phyloP scores from a whole-genome alignment of 2,797 vertebrate species.

The Cephalopachus bancanus region DNA sequence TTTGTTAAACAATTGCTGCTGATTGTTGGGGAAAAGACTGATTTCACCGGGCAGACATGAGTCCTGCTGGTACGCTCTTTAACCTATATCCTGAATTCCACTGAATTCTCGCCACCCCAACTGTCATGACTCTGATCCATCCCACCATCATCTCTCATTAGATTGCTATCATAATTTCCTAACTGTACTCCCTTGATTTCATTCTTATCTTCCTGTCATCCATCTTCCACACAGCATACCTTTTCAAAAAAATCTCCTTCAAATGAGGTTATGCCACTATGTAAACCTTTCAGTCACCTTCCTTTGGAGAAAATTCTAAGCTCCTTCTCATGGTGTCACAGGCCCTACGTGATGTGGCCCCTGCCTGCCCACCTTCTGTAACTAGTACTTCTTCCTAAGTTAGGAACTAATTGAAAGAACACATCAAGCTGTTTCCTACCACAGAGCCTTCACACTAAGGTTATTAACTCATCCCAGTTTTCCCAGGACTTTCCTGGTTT shows the following conservation, averaged over 20 bases:
- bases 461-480: neutral
- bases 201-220: neutral
- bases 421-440: constrained; percentile 13
- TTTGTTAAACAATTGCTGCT: neutral
- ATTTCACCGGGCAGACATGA: neutral
- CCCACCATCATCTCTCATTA: neutral
- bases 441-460: neutral
- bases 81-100: neutral
- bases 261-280: neutral
- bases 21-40: neutral
- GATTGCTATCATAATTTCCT: neutral
- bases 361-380: neutral
- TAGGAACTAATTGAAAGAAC: neutral
- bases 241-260: neutral
- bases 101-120: neutral
- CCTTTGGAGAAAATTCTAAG: neutral
- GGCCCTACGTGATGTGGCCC: neutral
- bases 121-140: neutral
- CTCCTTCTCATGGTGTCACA: neutral
- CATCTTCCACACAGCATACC: neutral
- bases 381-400: neutral
- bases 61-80: neutral
- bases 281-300: neutral
- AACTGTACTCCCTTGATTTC: neutral
- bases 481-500: neutral